phyloP scores from a whole-genome alignment of 1,140 invertebrate species.

The Rhopalosiphum padi region DNA sequence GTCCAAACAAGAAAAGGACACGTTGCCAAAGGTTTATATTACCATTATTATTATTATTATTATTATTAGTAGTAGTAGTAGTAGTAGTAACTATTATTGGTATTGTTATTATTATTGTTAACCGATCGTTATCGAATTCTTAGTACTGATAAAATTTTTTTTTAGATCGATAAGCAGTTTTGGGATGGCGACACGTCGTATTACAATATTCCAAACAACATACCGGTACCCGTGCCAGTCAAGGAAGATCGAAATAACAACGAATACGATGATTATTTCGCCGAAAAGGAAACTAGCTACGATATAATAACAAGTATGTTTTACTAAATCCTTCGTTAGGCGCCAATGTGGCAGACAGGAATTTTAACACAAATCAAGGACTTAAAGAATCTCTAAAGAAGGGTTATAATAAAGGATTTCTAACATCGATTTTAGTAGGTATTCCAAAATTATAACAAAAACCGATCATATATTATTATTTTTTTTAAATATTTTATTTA shows the following conservation, averaged over 20 bases:
- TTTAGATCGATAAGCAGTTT: background rate
- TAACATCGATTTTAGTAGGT: background rate
- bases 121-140: background rate
- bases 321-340: background rate
- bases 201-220: conserved; percentile 42
- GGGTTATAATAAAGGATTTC: background rate
- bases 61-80: background rate
- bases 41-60: background rate
- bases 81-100: no score
- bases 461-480: background rate
- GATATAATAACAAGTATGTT: conserved; percentile 38
- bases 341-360: background rate
- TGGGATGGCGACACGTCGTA: conserved; percentile 38
- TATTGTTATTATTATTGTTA: background rate
- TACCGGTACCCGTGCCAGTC: background rate
- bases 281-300: conserved; percentile 42
- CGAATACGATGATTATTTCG: conserved; percentile 14
- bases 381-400: background rate
- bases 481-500: no score
- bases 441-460: background rate
- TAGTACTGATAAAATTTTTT: background rate
- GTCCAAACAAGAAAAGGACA: conserved; percentile 21
- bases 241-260: conserved; percentile 43
- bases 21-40: background rate
- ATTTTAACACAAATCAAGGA: background rate